These are phyloP conservation scores for Scolopax bukidnonensis DNA, from an alignment of 2,797 vertebrate genomes.

Conservation along the genomic window DNA sequence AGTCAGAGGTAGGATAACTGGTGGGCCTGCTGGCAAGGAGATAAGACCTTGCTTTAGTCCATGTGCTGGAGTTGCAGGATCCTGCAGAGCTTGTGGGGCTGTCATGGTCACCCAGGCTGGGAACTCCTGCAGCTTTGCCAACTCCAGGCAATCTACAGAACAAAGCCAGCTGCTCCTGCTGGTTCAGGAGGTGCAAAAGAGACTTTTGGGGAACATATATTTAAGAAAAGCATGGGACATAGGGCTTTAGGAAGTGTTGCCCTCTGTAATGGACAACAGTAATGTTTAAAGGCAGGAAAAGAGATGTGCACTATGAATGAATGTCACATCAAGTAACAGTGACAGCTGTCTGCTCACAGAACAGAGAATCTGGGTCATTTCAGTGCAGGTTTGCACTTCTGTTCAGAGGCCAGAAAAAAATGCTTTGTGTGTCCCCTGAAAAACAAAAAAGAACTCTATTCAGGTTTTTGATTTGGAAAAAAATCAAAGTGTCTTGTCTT, in stretches of 20 bases:
- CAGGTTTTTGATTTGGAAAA: neutral
- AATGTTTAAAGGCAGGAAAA: neutral
- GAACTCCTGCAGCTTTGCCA: neutral
- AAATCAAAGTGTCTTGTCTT: neutral
- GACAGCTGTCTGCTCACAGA: neutral
- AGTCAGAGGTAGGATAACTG: neutral
- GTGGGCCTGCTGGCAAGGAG: neutral
- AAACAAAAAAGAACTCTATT: neutral
- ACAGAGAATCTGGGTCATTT: slow-evolving; percentile 27
- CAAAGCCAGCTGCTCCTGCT: neutral
- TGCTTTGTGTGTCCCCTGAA: neutral
- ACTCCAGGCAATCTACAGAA: neutral
- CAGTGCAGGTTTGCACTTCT: slow-evolving; percentile 28
- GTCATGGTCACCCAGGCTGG: neutral
- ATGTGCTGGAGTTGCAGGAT: neutral
- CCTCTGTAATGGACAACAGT: neutral
- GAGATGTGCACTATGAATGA: neutral
- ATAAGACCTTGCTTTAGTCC: neutral
- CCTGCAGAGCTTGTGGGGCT: neutral
- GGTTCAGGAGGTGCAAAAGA: neutral
- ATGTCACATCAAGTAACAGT: neutral
- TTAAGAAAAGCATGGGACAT: neutral
- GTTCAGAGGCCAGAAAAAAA: slow-evolving; percentile 21
- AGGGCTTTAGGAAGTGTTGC: neutral
- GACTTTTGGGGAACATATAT: neutral